Evolutionary conservation across 2,113 vertebrate genomes (phyloP), one percentile per base, ranked within the genome.

Genomic region (Amphiprion ocellaris): DNA sequence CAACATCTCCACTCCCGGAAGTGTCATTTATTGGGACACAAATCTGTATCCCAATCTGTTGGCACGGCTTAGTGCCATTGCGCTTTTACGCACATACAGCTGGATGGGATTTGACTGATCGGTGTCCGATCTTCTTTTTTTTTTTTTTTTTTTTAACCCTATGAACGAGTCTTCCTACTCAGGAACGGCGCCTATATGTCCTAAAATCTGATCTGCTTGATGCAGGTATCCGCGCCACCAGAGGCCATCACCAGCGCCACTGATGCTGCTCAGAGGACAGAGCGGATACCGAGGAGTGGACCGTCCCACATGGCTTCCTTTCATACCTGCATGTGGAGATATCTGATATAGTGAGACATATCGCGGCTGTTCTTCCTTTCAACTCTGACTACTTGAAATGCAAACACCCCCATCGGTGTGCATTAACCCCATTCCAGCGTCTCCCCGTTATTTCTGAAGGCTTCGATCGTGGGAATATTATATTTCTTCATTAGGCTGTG

Each of bases 321-420:
- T 70, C 77, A 73, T 67, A 84, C 86, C 90, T 86, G 90, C 91
- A 90, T 89, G 85, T 52, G 72, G 26, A 76, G 77, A 87, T 84
- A 87, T 91, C 89, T 88, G 89, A 93, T 90, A 84, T 39, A 86
- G 74, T 77, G 82, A 70, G 67, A 69, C 70, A 71, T 71, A 76
- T 79, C 74, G 58, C 64, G 83, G 77, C 59, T 69, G 49, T 33
- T 77, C 44, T 56, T 72, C 59, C 82, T 86, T 82, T 84, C 73
- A 81, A 63, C 60, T 69, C 59, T 39, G 30, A 55, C 56, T 72
- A 30, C 68, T 46, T 82, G 81, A 91, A 90, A 88, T 84, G 88
- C 76, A 92, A 92, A 92, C 82, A 92, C 90, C 83, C 83, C 19
- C 81, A 91, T 90, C 10, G 4, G 67, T 62, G 53, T 44, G 23